phyloP scores from a whole-genome alignment of 2,888 invertebrate genomes.

The Stomorhina lunata region DNA sequence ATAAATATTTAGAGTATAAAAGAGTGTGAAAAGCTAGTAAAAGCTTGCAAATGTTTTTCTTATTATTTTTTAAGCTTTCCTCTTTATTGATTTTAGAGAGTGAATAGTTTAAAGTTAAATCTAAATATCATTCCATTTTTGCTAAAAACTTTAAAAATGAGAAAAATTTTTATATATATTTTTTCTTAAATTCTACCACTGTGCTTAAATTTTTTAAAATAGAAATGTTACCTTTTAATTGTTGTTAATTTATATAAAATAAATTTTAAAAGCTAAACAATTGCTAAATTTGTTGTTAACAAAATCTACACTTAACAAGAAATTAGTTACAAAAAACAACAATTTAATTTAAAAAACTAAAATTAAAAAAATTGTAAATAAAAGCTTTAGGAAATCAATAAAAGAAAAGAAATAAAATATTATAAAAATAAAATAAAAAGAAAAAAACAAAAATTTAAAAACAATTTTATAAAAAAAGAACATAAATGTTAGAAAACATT shows the following conservation, averaged over 20 bases:
- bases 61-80: too few species aligned
- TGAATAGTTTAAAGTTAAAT: too few species aligned
- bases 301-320: constrained; percentile 51
- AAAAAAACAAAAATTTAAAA: background rate
- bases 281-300: constrained; percentile 7
- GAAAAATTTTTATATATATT: too few species aligned
- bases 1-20: too few species aligned
- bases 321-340: constrained; percentile 47
- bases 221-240: constrained; percentile 32
- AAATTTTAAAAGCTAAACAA: constrained; percentile 12
- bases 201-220: background rate
- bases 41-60: too few species aligned
- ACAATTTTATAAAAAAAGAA: too few species aligned
- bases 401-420: too few species aligned
- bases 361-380: constrained; percentile 33
- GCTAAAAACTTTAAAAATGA: too few species aligned
- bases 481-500: too few species aligned
- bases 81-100: too few species aligned
- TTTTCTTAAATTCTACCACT: background rate
- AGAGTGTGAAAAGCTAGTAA: too few species aligned
- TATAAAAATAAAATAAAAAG: constrained; percentile 28
- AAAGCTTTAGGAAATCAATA: constrained; percentile 30
- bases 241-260: constrained; percentile 10
- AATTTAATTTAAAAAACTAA: constrained; percentile 15
- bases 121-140: too few species aligned